Evolutionary conservation across 2,888 invertebrate species (phyloP), one percentile per base, ranked within the genome.

Genomic region (Arge pagana): DNA sequence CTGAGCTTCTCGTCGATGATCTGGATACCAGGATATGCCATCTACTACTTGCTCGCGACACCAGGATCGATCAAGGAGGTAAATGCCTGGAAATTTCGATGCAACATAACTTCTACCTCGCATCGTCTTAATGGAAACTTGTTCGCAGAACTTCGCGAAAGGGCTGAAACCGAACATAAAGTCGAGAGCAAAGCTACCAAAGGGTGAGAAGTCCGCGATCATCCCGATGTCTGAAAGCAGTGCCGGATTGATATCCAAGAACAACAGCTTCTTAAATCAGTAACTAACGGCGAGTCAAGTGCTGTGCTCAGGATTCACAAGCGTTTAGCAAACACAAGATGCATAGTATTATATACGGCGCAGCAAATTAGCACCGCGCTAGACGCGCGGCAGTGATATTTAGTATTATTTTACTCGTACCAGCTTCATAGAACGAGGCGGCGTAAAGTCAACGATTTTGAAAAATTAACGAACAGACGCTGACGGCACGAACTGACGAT

Each of bases 1-100:
- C 76, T 87, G 49, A 85, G 85, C 58, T 74, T 83, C 24, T 79
- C 83, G 3, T 86, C 86, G 3, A 86, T 87, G 85, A 70, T 85
- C 19, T 85, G 85, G 81, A 80, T 86, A 55, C 86, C 86, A 6
- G 74, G 73, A 10, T 86, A 85, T 60, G 83, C 83, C 3, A 62
- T 85, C 52, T 85, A 84, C 66, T 85, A 84, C 62, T 66, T 85
- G 2, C 59, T 81, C 15, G 71, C 74, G 1, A 76, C 79, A 33
- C 79, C 82, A 2, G 83, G 82, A 54, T 75, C 81, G 2, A 66
- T 84, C 13, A 72, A 76, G 57, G 78, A 84, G 78, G 84, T 84
- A 66, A 71, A 68, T 57, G 24, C 41, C 39, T n/a, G 7, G 10
- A 28, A 15, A 43, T 16, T 4, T 42, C n/a, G n/a, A n/a, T n/a